Evolutionary conservation across 2,888 invertebrate genomes (phyloP).

Genomic region (Hemistola chrysoprasaria): DNA sequence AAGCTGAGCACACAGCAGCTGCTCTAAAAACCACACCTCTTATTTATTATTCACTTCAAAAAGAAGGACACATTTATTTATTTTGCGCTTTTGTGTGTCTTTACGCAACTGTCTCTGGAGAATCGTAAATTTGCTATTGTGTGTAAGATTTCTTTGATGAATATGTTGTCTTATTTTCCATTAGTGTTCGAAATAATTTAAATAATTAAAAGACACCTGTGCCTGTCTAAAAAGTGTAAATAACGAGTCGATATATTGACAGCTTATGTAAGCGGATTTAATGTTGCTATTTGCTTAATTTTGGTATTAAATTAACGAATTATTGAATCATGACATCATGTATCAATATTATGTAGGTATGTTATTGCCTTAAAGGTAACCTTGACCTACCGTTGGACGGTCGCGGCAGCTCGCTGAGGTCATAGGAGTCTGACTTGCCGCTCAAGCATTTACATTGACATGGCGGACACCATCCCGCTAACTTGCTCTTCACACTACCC

Average conservation of each 20-base stretch:
- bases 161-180: no score
- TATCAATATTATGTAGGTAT: conserved; percentile 5
- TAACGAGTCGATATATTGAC: no score
- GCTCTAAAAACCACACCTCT: conserved; percentile 24
- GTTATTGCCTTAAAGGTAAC: conserved; percentile 22
- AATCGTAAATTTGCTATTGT: conserved; percentile 8
- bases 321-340: conserved; percentile 35
- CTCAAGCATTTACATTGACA: conserved; percentile 51
- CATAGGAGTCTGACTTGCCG: conserved; percentile 52
- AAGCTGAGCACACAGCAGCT: conserved; percentile 21
- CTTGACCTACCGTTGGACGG: conserved; percentile 66
- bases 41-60: conserved; percentile 49
- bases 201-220: no score
- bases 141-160: conserved; percentile 3
- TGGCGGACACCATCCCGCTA: conserved; percentile 46
- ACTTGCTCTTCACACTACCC: conserved; percentile 65
- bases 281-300: conserved; percentile 4
- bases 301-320: conserved; percentile 3
- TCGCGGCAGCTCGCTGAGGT: conserved; percentile 64
- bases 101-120: conserved; percentile 23
- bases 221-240: no score
- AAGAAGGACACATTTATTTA: conserved; percentile 38
- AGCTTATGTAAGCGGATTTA: no score
- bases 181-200: no score
- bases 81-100: conserved; percentile 21